Base-by-base conservation (phyloP, 2,888 invertebrate genomes). In the Mesochorus sp. region DNA sequence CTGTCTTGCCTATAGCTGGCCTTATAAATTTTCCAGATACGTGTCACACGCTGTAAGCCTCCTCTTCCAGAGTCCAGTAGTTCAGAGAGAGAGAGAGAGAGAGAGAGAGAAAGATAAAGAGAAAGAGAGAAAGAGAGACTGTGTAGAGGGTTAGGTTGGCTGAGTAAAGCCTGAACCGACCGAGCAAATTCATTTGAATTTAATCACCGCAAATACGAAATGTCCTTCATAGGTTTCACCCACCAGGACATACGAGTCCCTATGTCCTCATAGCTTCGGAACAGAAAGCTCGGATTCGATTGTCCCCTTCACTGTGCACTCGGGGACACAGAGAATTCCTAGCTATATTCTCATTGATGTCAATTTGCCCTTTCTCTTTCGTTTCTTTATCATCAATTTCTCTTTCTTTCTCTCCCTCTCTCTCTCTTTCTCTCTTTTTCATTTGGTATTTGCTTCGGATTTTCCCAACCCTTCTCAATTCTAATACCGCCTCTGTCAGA, bases 11-110 rank as follows among this genome's bases (percentile, higher is more conserved):
- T 51, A 21, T 19, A 55, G 37, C 28, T 17, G 24, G 28, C 53
- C 64, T 55, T 79, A 61, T 79, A 71, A 79, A 79, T 75, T 75
- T 71, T 55, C 66, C 24, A 71, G 47, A 53, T 67, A 61, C 70
- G 53, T 53, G 34, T 59, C 34, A 34, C 49, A 44, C 31, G 34
- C 26, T 44, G n/a, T 26, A n/a, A 24, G 37, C 53, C 31, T 6
- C 49, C 24, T 12, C 39, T 28, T 12, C 39, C 8, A 12, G 21
- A 42, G 8, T 17, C 24, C 14, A 21, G 28, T 28, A 39, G 49
- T 21, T 53, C 51, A 28, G 39, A 21, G 14, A 37, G 17, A 39
- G 19, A n/a, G n/a, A n/a, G n/a, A n/a, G n/a, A n/a, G n/a, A n/a
- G n/a, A n/a, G n/a, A n/a, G n/a, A n/a, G n/a, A n/a, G n/a, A n/a